A percentile compares a stretch with the other conserved stretches of the same genome.
phyloP scores from a whole-genome alignment of 2,797 vertebrate genomes.

The Austrolebias charrua region DNA sequence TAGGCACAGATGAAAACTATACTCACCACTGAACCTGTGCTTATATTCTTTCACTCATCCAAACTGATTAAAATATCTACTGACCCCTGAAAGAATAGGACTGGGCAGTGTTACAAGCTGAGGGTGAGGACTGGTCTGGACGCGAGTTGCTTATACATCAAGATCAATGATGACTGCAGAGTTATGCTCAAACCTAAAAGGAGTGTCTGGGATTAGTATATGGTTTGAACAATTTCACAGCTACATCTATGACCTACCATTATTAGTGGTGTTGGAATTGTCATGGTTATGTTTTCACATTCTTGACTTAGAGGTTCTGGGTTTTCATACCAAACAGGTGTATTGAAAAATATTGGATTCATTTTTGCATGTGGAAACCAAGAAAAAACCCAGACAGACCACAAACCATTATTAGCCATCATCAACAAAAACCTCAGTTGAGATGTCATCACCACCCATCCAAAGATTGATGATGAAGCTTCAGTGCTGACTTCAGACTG shows the following conservation, averaged over 20 bases:
- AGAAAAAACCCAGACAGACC: constrained; percentile 9
- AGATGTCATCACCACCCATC: neutral
- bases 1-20: constrained; percentile 7
- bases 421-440: constrained; percentile 11
- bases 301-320: too few species aligned
- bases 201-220: constrained; percentile 4
- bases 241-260: neutral
- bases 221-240: constrained; percentile 5
- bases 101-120: neutral
- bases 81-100: neutral
- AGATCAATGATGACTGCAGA: neutral
- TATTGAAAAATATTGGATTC: too few species aligned
- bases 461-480: constrained; percentile 11
- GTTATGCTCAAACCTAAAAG: constrained; percentile 12
- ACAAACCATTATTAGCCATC: constrained; percentile 2
- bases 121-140: neutral
- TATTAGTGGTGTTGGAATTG: too few species aligned
- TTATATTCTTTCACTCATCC: constrained; percentile 4
- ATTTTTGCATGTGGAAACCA: too few species aligned
- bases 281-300: too few species aligned
- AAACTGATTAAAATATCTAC: constrained; percentile 7
- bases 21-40: constrained; percentile 11
- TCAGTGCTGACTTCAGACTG: neutral
- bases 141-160: neutral
- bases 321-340: too few species aligned